phyloP scores from a whole-genome alignment of 1,140 invertebrate species.

The Kradibia gibbosae region DNA sequence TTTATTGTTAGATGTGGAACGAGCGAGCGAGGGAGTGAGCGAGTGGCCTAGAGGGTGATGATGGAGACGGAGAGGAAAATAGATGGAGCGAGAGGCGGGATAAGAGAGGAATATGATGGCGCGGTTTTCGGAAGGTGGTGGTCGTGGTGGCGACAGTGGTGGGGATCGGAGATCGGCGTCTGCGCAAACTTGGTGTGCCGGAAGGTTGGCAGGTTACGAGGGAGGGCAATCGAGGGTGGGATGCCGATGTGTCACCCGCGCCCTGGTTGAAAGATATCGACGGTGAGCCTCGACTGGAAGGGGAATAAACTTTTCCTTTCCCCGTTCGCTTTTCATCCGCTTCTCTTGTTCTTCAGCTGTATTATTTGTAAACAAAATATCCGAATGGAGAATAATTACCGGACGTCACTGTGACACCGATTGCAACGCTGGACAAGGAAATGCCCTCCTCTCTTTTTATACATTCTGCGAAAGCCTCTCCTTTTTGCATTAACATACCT shows the following conservation, averaged over 20 bases:
- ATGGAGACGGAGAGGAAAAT: no score
- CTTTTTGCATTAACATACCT: no score
- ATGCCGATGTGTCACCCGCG: not conserved
- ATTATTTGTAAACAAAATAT: constrained; percentile 14
- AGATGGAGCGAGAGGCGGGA: constrained; percentile 23
- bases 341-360: not conserved
- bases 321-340: not conserved
- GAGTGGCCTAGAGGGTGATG: not conserved
- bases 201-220: constrained; percentile 21
- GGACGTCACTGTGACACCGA: not conserved
- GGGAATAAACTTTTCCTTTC: not conserved
- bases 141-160: no score
- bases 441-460: no score
- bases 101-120: constrained; percentile 25
- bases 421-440: no score
- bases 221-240: constrained; percentile 46
- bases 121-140: not conserved
- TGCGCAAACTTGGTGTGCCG: not conserved
- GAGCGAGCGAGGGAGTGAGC: not conserved
- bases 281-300: not conserved
- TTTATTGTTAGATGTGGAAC: not conserved
- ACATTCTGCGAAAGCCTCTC: no score
- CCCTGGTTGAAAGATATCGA: not conserved
- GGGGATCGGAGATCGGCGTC: not conserved
- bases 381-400: not conserved